Conservation (phyloP, 2,797 vertebrate genomes). For the Sebastes vulpes region DNA sequence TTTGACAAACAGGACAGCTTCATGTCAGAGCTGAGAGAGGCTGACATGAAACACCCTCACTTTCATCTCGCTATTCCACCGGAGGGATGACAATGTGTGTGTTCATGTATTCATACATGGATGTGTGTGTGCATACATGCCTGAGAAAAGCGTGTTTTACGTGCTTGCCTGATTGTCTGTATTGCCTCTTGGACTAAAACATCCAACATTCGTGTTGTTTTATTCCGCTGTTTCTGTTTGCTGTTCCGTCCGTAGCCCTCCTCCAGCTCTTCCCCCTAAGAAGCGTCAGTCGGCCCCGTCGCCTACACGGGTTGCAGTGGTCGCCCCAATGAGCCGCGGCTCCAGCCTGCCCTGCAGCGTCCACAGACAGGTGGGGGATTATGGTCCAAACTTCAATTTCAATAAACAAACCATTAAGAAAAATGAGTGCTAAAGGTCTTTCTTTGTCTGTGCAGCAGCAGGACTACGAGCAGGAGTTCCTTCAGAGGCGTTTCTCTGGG, state of each 20-base stretch:
- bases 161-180: conserved; percentile 30
- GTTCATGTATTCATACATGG: conserved; percentile 67
- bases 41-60: conserved; percentile 63
- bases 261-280: conserved; percentile 95
- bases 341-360: conserved; percentile 94
- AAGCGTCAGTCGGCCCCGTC: conserved; percentile 96
- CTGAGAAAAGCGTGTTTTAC: conserved; percentile 22
- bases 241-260: conserved; percentile 80
- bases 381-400: not conserved
- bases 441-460: conserved; percentile 73
- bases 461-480: conserved; percentile 94
- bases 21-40: conserved; percentile 40
- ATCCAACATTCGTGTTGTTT: not conserved
- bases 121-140: conserved; percentile 59
- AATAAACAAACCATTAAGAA: not conserved
- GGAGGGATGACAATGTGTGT: conserved; percentile 54
- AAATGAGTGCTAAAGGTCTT: not conserved
- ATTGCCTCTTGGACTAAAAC: not conserved
- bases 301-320: conserved; percentile 95
- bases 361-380: conserved; percentile 90
- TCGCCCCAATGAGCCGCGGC: conserved; percentile 97
- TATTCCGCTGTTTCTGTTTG: conserved; percentile 7
- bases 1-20: conserved; percentile 43
- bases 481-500: conserved; percentile 94
- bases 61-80: conserved; percentile 45